These are phyloP conservation scores for Sciurus vulgaris DNA, from an alignment of 2,797 vertebrate species.

Conservation along the genomic window DNA sequence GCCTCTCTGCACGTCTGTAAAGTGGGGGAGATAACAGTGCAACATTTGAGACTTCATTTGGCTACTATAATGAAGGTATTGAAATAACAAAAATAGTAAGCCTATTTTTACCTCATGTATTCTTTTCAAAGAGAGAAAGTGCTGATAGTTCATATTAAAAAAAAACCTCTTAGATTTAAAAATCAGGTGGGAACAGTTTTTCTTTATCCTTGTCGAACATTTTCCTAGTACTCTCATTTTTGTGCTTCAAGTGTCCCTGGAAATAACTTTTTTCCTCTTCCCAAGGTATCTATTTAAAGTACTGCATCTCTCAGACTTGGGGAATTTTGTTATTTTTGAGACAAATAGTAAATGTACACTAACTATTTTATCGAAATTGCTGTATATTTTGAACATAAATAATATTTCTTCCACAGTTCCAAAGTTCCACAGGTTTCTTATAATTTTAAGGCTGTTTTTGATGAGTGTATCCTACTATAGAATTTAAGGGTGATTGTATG, in stretches of 20 bases:
- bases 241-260: neutral
- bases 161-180: conserved; percentile 13
- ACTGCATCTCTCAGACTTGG: neutral
- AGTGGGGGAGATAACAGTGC: no score
- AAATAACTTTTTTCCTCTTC: neutral
- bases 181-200: neutral
- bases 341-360: neutral
- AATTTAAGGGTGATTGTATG: conserved; percentile 27
- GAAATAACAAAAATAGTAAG: conserved; percentile 3
- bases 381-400: conserved; percentile 22
- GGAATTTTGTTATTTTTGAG: conserved; percentile 30
- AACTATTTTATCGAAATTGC: neutral
- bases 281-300: neutral
- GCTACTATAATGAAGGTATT: neutral
- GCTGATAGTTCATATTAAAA: neutral
- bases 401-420: neutral
- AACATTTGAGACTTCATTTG: neutral
- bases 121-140: conserved; percentile 37
- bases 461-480: neutral
- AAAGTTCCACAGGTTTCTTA: neutral
- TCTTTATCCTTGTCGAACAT: neutral
- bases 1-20: neutral
- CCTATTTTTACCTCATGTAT: neutral
- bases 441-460: conserved; percentile 8
- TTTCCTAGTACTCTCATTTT: conserved; percentile 46